Conservation (phyloP, 2,888 invertebrate genomes). For the Boloria selene region DNA sequence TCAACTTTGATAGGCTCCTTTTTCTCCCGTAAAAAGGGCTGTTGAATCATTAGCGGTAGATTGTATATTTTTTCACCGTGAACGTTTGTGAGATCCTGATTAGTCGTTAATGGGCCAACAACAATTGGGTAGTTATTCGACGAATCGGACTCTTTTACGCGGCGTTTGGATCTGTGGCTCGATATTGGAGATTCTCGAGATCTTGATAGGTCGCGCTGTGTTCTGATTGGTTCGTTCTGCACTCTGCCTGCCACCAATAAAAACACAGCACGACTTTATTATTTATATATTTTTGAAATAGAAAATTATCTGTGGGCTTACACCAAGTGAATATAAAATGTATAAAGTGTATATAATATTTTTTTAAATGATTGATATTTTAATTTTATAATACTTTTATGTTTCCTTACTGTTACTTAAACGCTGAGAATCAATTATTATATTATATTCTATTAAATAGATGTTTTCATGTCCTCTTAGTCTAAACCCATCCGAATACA, state of each 20-base stretch:
- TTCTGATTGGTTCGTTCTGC: conserved; percentile 82
- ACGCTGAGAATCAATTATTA: too few relatives aligned
- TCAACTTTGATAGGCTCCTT: conserved; percentile 90
- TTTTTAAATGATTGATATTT: background rate
- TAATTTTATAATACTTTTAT: background rate
- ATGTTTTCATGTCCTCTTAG: too few relatives aligned
- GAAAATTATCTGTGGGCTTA: background rate
- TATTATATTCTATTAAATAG: too few relatives aligned
- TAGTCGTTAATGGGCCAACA: conserved; percentile 77
- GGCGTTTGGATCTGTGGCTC: conserved; percentile 73
- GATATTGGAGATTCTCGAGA: conserved; percentile 63
- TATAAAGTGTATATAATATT: background rate
- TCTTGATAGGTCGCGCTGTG: conserved; percentile 78
- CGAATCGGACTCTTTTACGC: conserved; percentile 82
- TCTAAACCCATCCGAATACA: too few relatives aligned
- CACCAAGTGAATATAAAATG: background rate
- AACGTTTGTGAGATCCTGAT: conserved; percentile 74
- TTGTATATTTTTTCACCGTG: conserved; percentile 74
- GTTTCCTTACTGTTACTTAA: background rate
- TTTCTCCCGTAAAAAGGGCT: conserved; percentile 83
- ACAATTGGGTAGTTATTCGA: conserved; percentile 78
- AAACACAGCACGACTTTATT: conserved; percentile 83
- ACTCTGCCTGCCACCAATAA: conserved; percentile 82
- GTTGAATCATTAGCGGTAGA: conserved; percentile 80
- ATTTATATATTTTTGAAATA: conserved; percentile 37